These are phyloP conservation scores for Xestia ashworthii DNA, from an alignment of 2,888 invertebrate genomes.

Conservation along the genomic window DNA sequence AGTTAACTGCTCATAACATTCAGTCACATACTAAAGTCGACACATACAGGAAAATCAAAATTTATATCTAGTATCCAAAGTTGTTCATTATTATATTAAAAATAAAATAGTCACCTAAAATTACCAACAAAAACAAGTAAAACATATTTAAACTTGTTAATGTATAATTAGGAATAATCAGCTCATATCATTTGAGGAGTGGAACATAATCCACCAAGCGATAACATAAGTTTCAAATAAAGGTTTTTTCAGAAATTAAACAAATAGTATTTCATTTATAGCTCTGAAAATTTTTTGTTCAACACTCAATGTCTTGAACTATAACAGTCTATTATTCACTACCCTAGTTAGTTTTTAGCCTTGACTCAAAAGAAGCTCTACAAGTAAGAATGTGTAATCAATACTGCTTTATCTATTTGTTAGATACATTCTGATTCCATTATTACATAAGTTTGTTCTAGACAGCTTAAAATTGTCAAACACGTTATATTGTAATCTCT, in stretches of 20 bases:
- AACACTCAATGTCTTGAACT: neutral
- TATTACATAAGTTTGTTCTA: slow-evolving; percentile 13
- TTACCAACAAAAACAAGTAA: neutral
- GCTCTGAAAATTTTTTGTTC: neutral
- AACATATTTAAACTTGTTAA: neutral
- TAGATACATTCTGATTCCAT: slow-evolving; percentile 37
- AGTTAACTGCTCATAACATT: neutral
- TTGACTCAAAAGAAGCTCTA: slow-evolving; percentile 60
- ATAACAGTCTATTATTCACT: slow-evolving; percentile 5
- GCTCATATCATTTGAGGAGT: neutral
- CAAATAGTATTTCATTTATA: neutral
- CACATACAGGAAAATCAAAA: neutral
- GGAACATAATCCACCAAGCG: neutral
- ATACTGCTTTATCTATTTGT: slow-evolving; percentile 40
- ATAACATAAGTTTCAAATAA: neutral
- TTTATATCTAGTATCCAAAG: neutral
- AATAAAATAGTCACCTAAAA: too few species aligned
- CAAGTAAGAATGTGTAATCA: slow-evolving; percentile 49
- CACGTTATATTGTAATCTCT: too few species aligned
- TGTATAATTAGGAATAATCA: neutral
- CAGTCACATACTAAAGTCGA: neutral
- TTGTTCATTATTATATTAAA: too few species aligned
- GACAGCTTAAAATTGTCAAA: too few species aligned
- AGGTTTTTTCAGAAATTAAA: neutral
- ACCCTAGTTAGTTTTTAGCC: slow-evolving; percentile 46